Evolutionary conservation across 2,888 invertebrate species (phyloP).

Genomic region (Hyposoter didymator): DNA sequence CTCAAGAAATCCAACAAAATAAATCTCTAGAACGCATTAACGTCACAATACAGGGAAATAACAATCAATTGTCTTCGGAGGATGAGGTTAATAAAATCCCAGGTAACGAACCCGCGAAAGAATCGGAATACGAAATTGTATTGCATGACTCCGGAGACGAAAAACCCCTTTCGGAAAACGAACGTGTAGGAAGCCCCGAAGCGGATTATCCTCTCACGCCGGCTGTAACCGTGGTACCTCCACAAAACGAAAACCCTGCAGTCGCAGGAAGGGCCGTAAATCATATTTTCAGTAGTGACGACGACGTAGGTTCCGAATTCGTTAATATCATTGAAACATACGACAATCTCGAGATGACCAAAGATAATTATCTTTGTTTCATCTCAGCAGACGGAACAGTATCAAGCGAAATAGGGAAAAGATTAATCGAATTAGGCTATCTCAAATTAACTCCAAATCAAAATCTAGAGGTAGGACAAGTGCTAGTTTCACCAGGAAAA

Average conservation of each 20-base stretch:
- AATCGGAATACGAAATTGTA: neutral
- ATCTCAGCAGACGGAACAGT: conserved; percentile 11
- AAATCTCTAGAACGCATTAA: neutral
- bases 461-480: conserved; percentile 21
- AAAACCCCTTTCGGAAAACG: no score
- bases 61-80: neutral
- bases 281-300: no score
- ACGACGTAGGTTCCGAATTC: neutral
- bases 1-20: neutral
- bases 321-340: conserved; percentile 46
- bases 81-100: neutral
- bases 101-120: neutral
- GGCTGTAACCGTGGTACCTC: no score
- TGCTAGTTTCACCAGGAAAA: conserved; percentile 16
- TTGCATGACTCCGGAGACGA: neutral
- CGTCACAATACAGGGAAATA: neutral
- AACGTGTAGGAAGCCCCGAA: no score
- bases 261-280: no score
- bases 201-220: no score
- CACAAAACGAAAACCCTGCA: no score
- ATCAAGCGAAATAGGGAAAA: conserved; percentile 34
- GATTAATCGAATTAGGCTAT: conserved; percentile 32
- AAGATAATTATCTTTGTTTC: conserved; percentile 56
- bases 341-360: conserved; percentile 58
- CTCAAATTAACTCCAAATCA: conserved; percentile 10